Conservation (phyloP, 2,797 vertebrate genomes). For the Aplochiton taeniatus region DNA sequence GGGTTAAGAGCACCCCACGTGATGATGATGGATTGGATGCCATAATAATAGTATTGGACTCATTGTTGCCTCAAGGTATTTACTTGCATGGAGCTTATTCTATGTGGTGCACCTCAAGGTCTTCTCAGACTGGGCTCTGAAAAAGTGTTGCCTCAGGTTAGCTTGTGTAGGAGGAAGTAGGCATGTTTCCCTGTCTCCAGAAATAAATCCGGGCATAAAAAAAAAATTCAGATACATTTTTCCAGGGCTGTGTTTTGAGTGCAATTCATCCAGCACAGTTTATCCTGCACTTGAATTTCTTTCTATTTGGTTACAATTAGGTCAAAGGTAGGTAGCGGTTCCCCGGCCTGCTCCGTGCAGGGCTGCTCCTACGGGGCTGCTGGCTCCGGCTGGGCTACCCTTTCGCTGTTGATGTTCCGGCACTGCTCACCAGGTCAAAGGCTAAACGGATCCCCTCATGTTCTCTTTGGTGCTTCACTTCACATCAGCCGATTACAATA, state of each 20-base stretch:
- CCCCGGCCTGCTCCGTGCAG: neutral
- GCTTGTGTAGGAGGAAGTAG: too few species aligned
- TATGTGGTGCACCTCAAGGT: too few species aligned
- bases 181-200: too few species aligned
- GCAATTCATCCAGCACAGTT: too few species aligned
- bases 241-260: too few species aligned
- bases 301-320: too few species aligned
- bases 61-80: neutral
- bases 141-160: too few species aligned
- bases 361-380: neutral
- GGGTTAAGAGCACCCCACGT: too few species aligned
- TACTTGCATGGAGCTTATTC: neutral
- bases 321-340: neutral
- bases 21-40: neutral
- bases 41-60: neutral
- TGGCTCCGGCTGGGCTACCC: neutral
- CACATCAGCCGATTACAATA: slow-evolving; percentile 24
- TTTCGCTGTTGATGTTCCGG: neutral
- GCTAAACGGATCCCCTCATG: slow-evolving; percentile 21
- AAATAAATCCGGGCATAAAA: too few species aligned
- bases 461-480: neutral
- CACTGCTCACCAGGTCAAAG: slow-evolving; percentile 4
- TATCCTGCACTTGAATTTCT: too few species aligned
- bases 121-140: too few species aligned
- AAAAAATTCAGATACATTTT: too few species aligned